Percentiles rank a stretch among this genome's conserved stretches.
Conservation (phyloP, 1,140 invertebrate genomes). For the Drosophila nigromelanica region DNA sequence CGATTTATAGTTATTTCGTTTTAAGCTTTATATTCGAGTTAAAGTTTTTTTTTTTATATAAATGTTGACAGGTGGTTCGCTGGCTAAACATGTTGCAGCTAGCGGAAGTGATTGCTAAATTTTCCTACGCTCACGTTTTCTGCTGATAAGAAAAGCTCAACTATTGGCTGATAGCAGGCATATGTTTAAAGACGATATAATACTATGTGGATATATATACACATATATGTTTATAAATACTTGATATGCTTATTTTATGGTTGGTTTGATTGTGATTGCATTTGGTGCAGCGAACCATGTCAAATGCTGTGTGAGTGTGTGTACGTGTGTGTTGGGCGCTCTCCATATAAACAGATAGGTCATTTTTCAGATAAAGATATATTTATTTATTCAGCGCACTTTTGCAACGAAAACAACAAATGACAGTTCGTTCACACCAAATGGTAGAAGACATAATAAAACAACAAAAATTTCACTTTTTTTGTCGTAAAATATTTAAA, state of each 20-base stretch:
- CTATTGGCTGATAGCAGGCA: conserved; percentile 21
- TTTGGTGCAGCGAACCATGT: conserved; percentile 29
- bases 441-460: conserved; percentile 41
- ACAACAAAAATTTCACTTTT: conserved; percentile 48
- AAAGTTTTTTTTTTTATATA: conserved; percentile 8
- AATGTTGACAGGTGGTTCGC: conserved; percentile 28
- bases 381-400: conserved; percentile 72
- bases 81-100: conserved; percentile 15
- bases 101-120: conserved; percentile 36
- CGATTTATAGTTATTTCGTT: too few species aligned
- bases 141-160: conserved; percentile 21
- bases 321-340: conserved; percentile 1
- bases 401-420: conserved; percentile 59
- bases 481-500: conserved; percentile 80
- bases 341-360: conserved; percentile 24
- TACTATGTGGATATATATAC: background rate
- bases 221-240: conserved; percentile 1
- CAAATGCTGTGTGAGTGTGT: background rate
- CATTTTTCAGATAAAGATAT: conserved; percentile 43
- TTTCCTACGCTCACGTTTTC: conserved; percentile 32
- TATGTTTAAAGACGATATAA: conserved; percentile 6
- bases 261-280: conserved; percentile 8
- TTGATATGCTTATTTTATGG: background rate
- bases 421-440: conserved; percentile 77
- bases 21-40: too few species aligned